Conservation (phyloP, 2,888 invertebrate species). For the Smittia sp. region DNA sequence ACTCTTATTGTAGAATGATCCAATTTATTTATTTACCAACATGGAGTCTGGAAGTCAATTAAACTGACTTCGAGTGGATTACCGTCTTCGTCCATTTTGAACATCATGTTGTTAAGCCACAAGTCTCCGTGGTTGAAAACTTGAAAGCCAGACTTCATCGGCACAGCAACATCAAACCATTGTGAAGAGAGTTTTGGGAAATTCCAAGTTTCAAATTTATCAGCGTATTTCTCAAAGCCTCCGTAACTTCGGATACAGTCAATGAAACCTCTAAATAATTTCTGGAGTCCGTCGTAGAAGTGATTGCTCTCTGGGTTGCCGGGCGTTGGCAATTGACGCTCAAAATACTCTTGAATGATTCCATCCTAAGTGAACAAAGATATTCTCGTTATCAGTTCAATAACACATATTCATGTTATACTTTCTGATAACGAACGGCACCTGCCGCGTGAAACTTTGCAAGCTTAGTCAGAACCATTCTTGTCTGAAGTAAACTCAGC, state of each 20-base stretch:
- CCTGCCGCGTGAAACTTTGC: conserved; percentile 38
- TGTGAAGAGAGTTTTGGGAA: too few species aligned
- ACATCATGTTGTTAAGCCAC: conserved; percentile 43
- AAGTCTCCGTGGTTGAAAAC: conserved; percentile 43
- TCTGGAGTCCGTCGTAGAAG: not conserved
- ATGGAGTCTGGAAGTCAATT: not conserved
- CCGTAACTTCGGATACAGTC: not conserved
- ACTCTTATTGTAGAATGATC: not conserved
- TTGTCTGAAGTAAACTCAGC: not conserved
- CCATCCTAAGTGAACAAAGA: conserved; percentile 15
- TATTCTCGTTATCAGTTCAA: too few species aligned
- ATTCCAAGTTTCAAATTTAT: conserved; percentile 25
- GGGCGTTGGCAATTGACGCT: not conserved
- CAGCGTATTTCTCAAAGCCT: conserved; percentile 26
- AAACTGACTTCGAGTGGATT: not conserved
- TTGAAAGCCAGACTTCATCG: conserved; percentile 39
- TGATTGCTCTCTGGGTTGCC: not conserved
- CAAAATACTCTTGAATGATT: not conserved
- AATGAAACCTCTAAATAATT: not conserved
- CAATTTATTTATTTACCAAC: not conserved
- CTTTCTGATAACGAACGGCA: conserved; percentile 19
- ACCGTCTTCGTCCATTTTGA: conserved; percentile 7
- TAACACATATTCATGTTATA: not conserved
- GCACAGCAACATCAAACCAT: not conserved
- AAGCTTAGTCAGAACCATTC: conserved; percentile 18